A percentile compares a stretch with the other conserved stretches of the same genome.
These are phyloP conservation scores for Anagrus nilaparvatae DNA, from an alignment of 1,140 invertebrate genomes.

Conservation along the genomic window DNA sequence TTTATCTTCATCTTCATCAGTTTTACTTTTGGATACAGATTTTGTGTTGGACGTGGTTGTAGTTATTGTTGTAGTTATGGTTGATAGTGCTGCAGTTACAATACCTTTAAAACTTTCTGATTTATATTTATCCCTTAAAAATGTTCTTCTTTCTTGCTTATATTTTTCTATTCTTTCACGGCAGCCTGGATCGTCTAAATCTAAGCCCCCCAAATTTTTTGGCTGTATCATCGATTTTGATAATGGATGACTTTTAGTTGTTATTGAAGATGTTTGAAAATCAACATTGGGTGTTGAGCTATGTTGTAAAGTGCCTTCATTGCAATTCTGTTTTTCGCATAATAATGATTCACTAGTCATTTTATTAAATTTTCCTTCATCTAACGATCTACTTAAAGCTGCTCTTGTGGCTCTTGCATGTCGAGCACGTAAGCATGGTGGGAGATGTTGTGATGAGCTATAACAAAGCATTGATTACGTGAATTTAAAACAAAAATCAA, in stretches of 20 bases:
- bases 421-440: conserved; percentile 44
- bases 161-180: conserved; percentile 79
- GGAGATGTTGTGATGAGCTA: conserved; percentile 33
- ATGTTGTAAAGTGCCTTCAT: conserved; percentile 33
- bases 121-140: conserved; percentile 76
- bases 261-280: no score
- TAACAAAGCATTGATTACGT: conserved; percentile 4
- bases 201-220: conserved; percentile 29
- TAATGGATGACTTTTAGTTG: no score
- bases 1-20: conserved; percentile 37
- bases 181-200: conserved; percentile 46
- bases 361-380: conserved; percentile 44
- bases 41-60: neutral
- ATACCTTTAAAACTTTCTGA: conserved; percentile 65
- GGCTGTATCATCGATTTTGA: conserved; percentile 16
- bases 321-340: conserved; percentile 15
- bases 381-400: conserved; percentile 59
- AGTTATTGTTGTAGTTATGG: neutral
- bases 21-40: no score
- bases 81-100: neutral
- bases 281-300: conserved; percentile 37
- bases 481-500: neutral
- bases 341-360: conserved; percentile 28
- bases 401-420: conserved; percentile 46
- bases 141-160: conserved; percentile 80